phyloP scores from a whole-genome alignment of 2,113 vertebrate genomes.

The Recurvirostra avosetta region DNA sequence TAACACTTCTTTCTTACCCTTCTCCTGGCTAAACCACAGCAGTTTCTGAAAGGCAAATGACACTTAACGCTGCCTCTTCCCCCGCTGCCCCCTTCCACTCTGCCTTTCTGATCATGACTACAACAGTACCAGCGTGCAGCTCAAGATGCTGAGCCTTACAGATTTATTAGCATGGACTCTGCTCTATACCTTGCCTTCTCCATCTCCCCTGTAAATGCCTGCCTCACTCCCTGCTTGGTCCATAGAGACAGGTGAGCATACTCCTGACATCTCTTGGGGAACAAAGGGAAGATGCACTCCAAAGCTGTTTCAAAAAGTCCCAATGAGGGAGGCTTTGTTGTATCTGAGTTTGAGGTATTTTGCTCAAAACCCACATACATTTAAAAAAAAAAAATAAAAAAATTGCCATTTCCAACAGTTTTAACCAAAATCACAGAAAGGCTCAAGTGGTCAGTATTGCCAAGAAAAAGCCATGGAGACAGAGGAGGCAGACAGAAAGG shows the following conservation, averaged over 20 bases:
- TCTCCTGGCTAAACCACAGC: not conserved
- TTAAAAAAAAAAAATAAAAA: not conserved
- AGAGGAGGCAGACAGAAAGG: not conserved
- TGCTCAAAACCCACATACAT: not conserved
- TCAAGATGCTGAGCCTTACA: not conserved
- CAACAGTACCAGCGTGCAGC: not conserved
- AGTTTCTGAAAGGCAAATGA: not conserved
- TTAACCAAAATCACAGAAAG: not conserved
- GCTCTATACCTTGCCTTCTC: not conserved
- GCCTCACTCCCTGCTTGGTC: not conserved
- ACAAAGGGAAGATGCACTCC: not conserved
- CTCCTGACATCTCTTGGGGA: not conserved
- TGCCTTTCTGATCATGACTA: not conserved
- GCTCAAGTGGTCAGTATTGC: not conserved
- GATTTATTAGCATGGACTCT: not conserved
- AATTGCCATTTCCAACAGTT: not conserved
- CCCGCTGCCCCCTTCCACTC: not conserved
- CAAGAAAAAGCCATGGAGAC: not conserved
- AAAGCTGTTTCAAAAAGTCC: not conserved
- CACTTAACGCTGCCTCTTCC: not conserved
- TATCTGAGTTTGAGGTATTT: not conserved
- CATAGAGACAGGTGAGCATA: fast-evolving
- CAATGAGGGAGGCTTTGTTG: not conserved
- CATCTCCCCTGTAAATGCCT: not conserved
- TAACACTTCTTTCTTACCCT: not conserved